phyloP scores from a whole-genome alignment of 2,113 vertebrate species.

The Alethe diademata region DNA sequence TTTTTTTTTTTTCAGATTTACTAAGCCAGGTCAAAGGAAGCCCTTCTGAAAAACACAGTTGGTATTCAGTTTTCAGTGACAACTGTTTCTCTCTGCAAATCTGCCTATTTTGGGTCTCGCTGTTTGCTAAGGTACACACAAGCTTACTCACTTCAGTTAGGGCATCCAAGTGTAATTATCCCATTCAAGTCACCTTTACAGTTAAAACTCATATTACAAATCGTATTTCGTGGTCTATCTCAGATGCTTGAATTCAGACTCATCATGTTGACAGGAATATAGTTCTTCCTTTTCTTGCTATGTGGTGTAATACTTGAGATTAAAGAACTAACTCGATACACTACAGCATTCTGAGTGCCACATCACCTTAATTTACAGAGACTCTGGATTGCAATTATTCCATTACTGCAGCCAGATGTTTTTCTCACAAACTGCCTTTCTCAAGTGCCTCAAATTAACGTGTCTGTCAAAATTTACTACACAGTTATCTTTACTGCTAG shows the following conservation, averaged over 20 bases:
- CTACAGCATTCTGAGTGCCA: neutral
- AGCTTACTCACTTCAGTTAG: neutral
- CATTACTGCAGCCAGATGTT: neutral
- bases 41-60: neutral
- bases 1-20: neutral
- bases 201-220: neutral
- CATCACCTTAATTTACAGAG: neutral
- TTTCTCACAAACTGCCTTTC: neutral
- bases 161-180: neutral
- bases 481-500: neutral
- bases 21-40: neutral
- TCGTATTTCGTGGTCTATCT: fast-evolving
- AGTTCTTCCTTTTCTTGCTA: neutral
- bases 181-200: neutral
- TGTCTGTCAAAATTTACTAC: neutral
- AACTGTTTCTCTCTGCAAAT: neutral
- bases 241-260: neutral
- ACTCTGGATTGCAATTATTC: neutral
- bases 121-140: neutral
- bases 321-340: neutral
- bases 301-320: neutral
- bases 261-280: neutral
- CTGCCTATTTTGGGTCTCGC: neutral
- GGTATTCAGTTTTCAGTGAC: neutral
- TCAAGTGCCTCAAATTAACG: neutral